A percentile compares a stretch with the other conserved stretches of the same genome.
Evolutionary conservation across 2,113 vertebrate species (phyloP).

Genomic region (Erpornis zantholeuca): DNA sequence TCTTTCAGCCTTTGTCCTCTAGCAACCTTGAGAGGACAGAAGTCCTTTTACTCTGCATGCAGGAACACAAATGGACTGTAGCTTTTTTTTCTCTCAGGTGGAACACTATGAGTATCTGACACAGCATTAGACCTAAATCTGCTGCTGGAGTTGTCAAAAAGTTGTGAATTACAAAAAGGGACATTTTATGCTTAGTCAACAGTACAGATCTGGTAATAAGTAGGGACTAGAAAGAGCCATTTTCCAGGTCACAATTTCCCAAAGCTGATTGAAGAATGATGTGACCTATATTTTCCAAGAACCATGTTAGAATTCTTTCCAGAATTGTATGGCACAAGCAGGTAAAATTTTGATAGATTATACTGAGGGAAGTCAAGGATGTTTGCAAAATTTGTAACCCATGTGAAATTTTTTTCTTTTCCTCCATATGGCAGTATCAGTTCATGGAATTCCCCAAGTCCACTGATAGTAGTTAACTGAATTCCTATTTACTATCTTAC

Average conservation of each 20-base stretch:
- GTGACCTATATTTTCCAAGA: neutral
- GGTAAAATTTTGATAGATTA: fast-evolving
- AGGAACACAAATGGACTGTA: neutral
- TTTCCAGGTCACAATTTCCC: neutral
- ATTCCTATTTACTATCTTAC: fast-evolving
- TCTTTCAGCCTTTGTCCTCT: neutral
- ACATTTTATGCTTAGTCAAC: fast-evolving
- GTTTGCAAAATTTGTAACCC: neutral
- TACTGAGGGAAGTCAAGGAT: neutral
- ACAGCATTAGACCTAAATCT: neutral
- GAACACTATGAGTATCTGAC: neutral
- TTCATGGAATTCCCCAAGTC: fast-evolving
- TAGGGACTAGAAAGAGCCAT: neutral
- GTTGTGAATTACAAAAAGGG: neutral
- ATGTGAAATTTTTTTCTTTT: neutral
- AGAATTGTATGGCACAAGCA: neutral
- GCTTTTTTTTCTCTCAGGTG: neutral
- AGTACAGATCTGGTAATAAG: neutral
- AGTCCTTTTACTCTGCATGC: neutral
- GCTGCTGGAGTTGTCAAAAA: neutral
- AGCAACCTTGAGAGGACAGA: neutral
- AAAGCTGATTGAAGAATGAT: neutral
- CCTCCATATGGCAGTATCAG: neutral
- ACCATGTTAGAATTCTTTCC: neutral
- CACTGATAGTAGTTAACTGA: fast-evolving